Conservation (phyloP, 2,888 invertebrate species). For the Chymomyza amoena region DNA sequence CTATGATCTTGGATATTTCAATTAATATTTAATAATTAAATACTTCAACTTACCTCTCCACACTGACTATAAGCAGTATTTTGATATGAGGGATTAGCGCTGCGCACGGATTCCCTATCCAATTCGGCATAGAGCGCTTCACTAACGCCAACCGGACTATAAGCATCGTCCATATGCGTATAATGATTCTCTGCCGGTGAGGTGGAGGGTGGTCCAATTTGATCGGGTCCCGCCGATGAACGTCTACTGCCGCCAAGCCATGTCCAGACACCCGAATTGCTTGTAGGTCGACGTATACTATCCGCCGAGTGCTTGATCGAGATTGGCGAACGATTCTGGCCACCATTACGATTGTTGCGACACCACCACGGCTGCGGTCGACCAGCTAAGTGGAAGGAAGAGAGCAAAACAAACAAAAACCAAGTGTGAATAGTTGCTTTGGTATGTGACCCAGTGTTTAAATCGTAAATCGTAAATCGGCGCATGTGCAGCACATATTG, state of each 20-base stretch:
- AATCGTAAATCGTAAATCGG: conserved; percentile 8
- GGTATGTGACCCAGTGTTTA: neutral
- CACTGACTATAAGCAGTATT: conserved; percentile 84
- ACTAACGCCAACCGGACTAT: conserved; percentile 81
- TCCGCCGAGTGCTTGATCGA: conserved; percentile 78
- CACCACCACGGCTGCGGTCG: conserved; percentile 79
- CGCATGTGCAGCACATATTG: conserved; percentile 19
- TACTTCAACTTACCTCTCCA: conserved; percentile 74
- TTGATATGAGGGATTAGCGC: conserved; percentile 83
- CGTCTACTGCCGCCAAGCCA: conserved; percentile 77
- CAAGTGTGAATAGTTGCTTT: conserved; percentile 21
- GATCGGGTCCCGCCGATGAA: conserved; percentile 78
- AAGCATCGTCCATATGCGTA: conserved; percentile 85
- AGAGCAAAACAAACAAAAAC: conserved; percentile 8
- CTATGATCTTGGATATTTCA: too few relatives aligned
- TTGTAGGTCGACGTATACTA: conserved; percentile 78
- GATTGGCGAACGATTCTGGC: conserved; percentile 76
- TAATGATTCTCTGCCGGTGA: conserved; percentile 85
- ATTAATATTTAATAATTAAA: too few relatives aligned
- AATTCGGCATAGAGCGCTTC: conserved; percentile 86
- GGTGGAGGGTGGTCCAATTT: conserved; percentile 80
- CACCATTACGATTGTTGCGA: conserved; percentile 77
- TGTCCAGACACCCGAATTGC: conserved; percentile 79
- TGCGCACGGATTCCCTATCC: conserved; percentile 81
- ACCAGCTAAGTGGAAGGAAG: conserved; percentile 66